Percentiles rank a stretch among this genome's conserved stretches.
Evolutionary conservation across 2,888 invertebrate genomes (phyloP).

Genomic region (Rosalia funebris): DNA sequence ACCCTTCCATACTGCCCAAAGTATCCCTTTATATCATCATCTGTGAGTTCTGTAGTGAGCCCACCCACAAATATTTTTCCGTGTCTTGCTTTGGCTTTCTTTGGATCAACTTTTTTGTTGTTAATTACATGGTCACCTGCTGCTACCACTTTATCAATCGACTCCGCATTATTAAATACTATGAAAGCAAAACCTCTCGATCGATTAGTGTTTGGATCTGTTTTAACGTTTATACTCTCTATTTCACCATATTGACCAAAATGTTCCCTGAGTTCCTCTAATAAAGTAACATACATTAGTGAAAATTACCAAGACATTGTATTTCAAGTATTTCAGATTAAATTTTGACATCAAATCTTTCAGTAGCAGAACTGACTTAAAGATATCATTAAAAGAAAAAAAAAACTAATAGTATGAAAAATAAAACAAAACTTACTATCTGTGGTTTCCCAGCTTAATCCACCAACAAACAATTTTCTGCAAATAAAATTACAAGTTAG

Average conservation of each 20-base stretch:
- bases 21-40: constrained; percentile 93
- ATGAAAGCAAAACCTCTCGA: constrained; percentile 98
- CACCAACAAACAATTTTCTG: constrained; percentile 99
- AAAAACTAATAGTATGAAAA: constrained; percentile 17
- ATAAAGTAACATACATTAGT: too few species aligned
- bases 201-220: constrained; percentile 92
- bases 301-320: too few species aligned
- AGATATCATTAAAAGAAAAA: constrained; percentile 38
- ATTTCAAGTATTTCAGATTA: background rate
- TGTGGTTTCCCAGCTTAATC: constrained; percentile 97
- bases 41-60: constrained; percentile 89
- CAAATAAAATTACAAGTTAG: constrained; percentile 67
- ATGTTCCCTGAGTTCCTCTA: constrained; percentile 96
- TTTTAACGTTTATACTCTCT: constrained; percentile 96
- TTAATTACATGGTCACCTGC: constrained; percentile 92
- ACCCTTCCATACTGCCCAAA: constrained; percentile 94
- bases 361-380: constrained; percentile 53
- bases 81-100: constrained; percentile 93
- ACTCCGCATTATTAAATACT: constrained; percentile 87
- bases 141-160: constrained; percentile 91
- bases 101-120: constrained; percentile 95
- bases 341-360: constrained; percentile 43
- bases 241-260: constrained; percentile 94
- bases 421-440: constrained; percentile 84
- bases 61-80: constrained; percentile 98